Conservation (phyloP, 2,797 vertebrate genomes). For the Luscinia luscinia region DNA sequence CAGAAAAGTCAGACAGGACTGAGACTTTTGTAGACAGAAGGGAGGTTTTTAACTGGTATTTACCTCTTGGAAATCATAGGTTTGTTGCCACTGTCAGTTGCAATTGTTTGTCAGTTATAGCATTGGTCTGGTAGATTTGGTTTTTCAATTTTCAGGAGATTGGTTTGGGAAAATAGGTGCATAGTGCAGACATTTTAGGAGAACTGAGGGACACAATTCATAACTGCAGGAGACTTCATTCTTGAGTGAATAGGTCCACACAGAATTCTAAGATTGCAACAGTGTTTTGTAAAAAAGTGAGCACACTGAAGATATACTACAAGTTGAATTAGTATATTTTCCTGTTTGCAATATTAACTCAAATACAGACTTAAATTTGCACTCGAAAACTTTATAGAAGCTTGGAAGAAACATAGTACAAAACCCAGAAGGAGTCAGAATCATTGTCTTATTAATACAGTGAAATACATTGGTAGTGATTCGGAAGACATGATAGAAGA, state of each 20-base stretch:
- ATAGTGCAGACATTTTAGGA: not conserved
- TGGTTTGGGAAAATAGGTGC: not conserved
- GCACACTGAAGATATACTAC: not conserved
- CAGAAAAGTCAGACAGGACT: not conserved
- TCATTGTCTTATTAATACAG: not conserved
- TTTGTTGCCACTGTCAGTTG: not conserved
- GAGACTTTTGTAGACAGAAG: not conserved
- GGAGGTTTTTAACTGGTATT: not conserved
- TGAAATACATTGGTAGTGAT: not conserved
- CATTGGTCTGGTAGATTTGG: not conserved
- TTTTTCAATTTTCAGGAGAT: not conserved
- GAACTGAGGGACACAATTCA: not conserved
- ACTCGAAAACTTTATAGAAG: not conserved
- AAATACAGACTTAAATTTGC: not conserved
- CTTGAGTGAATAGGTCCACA: rapidly evolving
- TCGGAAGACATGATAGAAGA: not conserved
- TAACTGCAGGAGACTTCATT: not conserved
- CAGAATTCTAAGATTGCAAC: not conserved
- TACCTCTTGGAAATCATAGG: not conserved
- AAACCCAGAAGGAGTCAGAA: not conserved
- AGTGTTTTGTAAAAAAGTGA: not conserved
- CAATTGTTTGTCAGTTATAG: not conserved
- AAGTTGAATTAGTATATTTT: not conserved
- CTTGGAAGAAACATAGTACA: not conserved
- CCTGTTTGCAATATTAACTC: not conserved